Conservation (phyloP, 2,797 vertebrate species). For the Gymnodraco acuticeps region DNA sequence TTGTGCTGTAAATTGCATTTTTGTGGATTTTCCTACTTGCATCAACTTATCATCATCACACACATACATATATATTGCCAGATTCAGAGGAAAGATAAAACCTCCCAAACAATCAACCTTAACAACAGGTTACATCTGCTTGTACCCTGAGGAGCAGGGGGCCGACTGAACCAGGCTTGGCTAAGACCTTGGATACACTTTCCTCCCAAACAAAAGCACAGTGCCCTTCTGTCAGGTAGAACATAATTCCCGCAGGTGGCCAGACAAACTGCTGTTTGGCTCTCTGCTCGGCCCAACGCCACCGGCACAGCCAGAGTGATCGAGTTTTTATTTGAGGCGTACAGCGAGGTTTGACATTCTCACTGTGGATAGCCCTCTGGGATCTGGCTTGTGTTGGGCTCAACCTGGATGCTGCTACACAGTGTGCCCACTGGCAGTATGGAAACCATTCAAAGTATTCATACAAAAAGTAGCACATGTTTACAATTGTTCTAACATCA, state of each 20-base stretch:
- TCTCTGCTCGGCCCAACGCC: conserved; percentile 1
- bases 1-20: conserved; percentile 2
- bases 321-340: conserved; percentile 25
- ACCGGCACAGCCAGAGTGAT: conserved; percentile 11
- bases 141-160: conserved; percentile 4
- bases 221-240: neutral
- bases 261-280: neutral
- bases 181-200: conserved; percentile 24
- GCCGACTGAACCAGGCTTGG: conserved; percentile 23
- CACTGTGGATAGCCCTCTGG: neutral
- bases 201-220: neutral
- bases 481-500: conserved; percentile 19
- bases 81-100: conserved; percentile 7
- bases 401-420: conserved; percentile 14
- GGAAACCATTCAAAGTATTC: conserved; percentile 12
- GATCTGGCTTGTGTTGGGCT: neutral
- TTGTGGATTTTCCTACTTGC: neutral
- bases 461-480: conserved; percentile 13
- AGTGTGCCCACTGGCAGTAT: neutral
- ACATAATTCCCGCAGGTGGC: neutral
- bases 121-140: conserved; percentile 9
- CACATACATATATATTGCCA: neutral
- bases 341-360: conserved; percentile 24
- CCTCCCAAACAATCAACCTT: neutral
- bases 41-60: neutral